Evolutionary conservation across 2,888 invertebrate species (phyloP), one percentile per base, ranked within the genome.

Genomic region (Leucophora obtusa): DNA sequence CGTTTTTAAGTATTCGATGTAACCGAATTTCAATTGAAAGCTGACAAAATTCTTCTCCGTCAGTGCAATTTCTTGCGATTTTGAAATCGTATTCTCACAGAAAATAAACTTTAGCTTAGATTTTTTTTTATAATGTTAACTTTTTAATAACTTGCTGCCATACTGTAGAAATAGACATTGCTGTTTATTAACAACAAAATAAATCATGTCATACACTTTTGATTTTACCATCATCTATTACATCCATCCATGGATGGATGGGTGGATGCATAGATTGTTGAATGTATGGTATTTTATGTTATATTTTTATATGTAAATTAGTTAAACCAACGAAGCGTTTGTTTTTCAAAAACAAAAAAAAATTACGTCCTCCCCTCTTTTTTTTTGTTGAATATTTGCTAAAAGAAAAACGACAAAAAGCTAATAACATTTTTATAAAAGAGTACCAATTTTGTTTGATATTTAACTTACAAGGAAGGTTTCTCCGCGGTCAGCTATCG

Each of bases 311-410:
- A 84, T 83, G 80, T 82, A 84, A 86, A 85, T 86, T 85, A 86
- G 83, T 82, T 80, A 65, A 84, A 72, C 75, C 83, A 85, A 66
- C 85, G 82, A 83, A 84, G 86, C 86, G 83, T 76, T 63, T 51
- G 24, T 70, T 66, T 50, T 43, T 5, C 14, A n/a, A 7, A 38
- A 69, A 53, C 33, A 59, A 58, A 72, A 63, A 72, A 63, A 38
- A 53, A 38, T 33, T 59, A 50, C 51, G 47, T 18, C 47, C 21
- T 66, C 54, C 66, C 70, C 53, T 71, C 66, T 51, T 28, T 62
- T 47, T 54, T 54, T 14, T 21, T 76, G 60, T 62, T 77, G 62
- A 72, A 69, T 79, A 82, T 74, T 62, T 60, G 60, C 71, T 24
- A 28, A 33, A 51, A 71, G 17, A 14, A 53, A 38, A 8, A 11